A percentile compares a stretch with the other conserved stretches of the same genome.
These are phyloP conservation scores for Ommatoiulus sabulosus DNA, from an alignment of 2,888 invertebrate genomes.

Conservation along the genomic window DNA sequence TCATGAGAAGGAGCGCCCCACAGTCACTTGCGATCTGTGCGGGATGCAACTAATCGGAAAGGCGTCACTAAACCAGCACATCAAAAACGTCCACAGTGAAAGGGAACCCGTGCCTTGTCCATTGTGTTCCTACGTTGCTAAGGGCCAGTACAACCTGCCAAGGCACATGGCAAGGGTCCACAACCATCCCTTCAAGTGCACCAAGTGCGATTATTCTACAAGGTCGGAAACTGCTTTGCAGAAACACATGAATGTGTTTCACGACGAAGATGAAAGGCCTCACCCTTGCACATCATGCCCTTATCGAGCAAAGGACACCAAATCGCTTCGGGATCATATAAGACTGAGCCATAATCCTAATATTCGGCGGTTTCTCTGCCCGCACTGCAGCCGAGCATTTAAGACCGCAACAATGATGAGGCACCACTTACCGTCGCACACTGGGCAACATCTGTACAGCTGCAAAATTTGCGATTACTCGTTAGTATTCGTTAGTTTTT, in stretches of 20 bases:
- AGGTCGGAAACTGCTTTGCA: conserved; percentile 47
- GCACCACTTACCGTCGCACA: conserved; percentile 69
- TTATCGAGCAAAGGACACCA: conserved; percentile 57
- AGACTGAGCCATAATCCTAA: conserved; percentile 57
- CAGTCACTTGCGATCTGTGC: conserved; percentile 48
- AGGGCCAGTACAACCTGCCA: conserved; percentile 18
- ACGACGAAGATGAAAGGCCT: conserved; percentile 54
- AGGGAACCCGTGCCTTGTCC: conserved; percentile 44
- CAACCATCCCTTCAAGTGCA: conserved; percentile 57
- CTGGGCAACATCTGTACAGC: conserved; percentile 53
- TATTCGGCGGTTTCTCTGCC: conserved; percentile 63
- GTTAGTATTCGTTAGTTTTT: background rate
- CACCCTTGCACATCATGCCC: conserved; percentile 55
- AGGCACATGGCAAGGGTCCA: conserved; percentile 53
- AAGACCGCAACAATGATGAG: conserved; percentile 68
- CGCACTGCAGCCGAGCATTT: conserved; percentile 69
- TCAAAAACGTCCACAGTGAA: conserved; percentile 51
- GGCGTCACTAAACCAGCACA: conserved; percentile 50
- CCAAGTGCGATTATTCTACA: conserved; percentile 45
- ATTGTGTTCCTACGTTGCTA: conserved; percentile 51
- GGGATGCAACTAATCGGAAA: conserved; percentile 41
- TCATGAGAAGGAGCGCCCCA: conserved; percentile 9
- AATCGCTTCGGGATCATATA: conserved; percentile 54
- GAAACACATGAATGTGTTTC: conserved; percentile 56
- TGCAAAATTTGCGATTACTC: conserved; percentile 56